phyloP scores from a whole-genome alignment of 2,888 invertebrate species.

The Rhimphoctona megacephalus region DNA sequence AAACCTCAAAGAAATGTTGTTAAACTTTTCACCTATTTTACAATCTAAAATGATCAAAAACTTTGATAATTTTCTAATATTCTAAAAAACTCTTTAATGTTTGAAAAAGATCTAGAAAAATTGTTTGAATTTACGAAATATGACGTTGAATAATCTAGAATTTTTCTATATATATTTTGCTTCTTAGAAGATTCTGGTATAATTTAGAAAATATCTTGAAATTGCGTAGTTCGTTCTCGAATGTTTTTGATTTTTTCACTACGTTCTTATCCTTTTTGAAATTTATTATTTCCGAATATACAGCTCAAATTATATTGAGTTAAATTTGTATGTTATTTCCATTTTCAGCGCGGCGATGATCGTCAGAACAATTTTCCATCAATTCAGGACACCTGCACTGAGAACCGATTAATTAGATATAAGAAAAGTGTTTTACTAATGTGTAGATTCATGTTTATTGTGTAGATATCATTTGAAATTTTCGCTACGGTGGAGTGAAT shows the following conservation, averaged over 20 bases:
- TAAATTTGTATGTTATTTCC: not conserved
- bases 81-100: not conserved
- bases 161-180: no score
- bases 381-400: slow-evolving; percentile 57
- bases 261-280: not conserved
- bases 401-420: slow-evolving; percentile 48
- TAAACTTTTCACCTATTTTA: not conserved
- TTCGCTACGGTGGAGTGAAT: not conserved
- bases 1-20: not conserved
- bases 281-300: not conserved
- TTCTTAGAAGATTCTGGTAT: no score
- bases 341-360: slow-evolving; percentile 83
- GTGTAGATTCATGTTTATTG: slow-evolving; percentile 23
- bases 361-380: slow-evolving; percentile 74
- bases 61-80: not conserved
- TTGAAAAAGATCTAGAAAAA: no score
- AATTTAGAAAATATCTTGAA: no score
- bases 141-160: no score
- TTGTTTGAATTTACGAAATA: no score
- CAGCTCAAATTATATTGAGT: not conserved
- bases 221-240: not conserved
- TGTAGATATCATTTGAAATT: slow-evolving; percentile 13
- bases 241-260: not conserved
- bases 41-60: not conserved
- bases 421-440: not conserved